Base-by-base conservation (phyloP, 2,113 vertebrate genomes). In the Mungos mungo region DNA sequence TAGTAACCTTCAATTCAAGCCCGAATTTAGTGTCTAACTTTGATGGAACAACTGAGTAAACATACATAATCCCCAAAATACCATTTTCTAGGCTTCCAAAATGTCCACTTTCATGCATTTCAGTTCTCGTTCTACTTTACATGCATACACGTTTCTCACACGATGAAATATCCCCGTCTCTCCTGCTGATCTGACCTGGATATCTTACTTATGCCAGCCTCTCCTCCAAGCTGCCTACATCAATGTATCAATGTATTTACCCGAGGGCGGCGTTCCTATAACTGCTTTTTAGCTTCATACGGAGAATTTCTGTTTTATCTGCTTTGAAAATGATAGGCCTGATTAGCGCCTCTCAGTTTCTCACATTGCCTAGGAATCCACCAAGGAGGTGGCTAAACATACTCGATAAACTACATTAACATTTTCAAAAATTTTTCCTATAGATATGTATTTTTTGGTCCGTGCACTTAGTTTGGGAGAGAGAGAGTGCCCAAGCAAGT, bases 271-370 rank as follows among this genome's bases (percentile, higher is more conserved):
- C 19, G 60, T 33, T 65, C 69, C 35, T 87, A 1, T 69, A 76
- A 80, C 47, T 96, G 47, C 3, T 80, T 85, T 95, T 38, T 52
- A 33, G 3, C 15, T 74, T 63, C 47, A 23, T 90, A 86, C 71
- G 5, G 90, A 33, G 33, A 91, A 85, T 27, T 50, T 95, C 47
- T 71, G 7, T 54, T 92, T 97, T 92, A 38, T 12, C 15, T 95
- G 7, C 68, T 93, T 90, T 90, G 83, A 90, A 76, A 97, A 93
- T 69, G 33, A 65, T 86, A 93, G 76, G 31, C 38, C 45, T 21
- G 41, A 80, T 87, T 89, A 96, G 92, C 33, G 45, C 1, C 4
- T 88, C 45, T 93, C 77, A 27, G 10, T 41, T 93, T 79, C 31
- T 93, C 33, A 57, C 0, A 3, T 72, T 77, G 0, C 12, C 29